A percentile compares a stretch with the other conserved stretches of the same genome.
phyloP scores from a whole-genome alignment of 2,113 vertebrate genomes.

The Coryphaenoides rupestris region DNA sequence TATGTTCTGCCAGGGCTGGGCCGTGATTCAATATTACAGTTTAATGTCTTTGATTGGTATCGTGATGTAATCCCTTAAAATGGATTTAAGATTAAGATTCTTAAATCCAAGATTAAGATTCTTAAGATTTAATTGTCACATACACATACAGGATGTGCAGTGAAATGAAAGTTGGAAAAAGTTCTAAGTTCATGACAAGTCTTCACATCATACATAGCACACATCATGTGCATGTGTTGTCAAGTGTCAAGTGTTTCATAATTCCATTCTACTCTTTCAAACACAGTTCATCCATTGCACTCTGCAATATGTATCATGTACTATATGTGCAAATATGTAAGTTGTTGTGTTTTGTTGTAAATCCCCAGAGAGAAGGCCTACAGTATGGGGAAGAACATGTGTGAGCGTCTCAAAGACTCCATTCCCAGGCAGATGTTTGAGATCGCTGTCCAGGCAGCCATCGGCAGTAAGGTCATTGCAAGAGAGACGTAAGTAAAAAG shows the following conservation, averaged over 20 bases:
- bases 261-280: background rate
- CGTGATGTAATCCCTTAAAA: background rate
- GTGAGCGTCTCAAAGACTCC: slow-evolving; percentile 86
- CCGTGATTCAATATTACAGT: background rate
- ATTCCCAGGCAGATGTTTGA: slow-evolving; percentile 96
- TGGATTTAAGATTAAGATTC: too few species aligned
- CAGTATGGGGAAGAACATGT: slow-evolving; percentile 82
- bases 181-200: too few species aligned
- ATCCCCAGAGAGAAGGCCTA: slow-evolving; percentile 81
- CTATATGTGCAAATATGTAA: background rate
- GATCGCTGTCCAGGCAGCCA: slow-evolving; percentile 88
- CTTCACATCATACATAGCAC: background rate
- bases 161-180: too few species aligned
- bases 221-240: too few species aligned
- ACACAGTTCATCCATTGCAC: too few species aligned
- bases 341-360: background rate
- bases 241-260: background rate
- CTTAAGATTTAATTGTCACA: too few species aligned
- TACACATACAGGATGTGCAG: too few species aligned
- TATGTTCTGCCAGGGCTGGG: background rate
- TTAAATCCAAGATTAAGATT: too few species aligned
- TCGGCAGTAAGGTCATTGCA: slow-evolving; percentile 89
- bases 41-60: background rate
- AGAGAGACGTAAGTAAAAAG: slow-evolving; percentile 88
- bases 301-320: background rate